Evolutionary conservation across 2,113 vertebrate species (phyloP), one percentile per base, ranked within the genome.

Genomic region (Dromas ardeola): DNA sequence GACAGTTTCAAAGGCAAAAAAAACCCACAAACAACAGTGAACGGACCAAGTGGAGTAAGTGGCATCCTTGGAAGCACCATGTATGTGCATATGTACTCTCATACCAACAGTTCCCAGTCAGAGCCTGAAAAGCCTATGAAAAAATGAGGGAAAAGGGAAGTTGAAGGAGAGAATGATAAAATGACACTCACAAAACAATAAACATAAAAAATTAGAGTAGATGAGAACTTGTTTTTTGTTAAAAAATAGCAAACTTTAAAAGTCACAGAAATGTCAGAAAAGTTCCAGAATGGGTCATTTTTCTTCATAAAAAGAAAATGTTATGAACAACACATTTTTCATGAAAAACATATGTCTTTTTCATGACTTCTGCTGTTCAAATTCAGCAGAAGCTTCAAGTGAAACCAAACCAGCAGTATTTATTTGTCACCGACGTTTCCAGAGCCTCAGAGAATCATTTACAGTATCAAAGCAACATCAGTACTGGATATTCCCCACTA

Each of bases 381-480:
- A 94, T 96, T 92, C 49, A 89, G 62, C 62, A 92, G 66, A 91
- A 95, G 16, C 14, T 89, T 93, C 65, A 70, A 62, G 15, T 76
- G 43, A 94, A 95, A 84, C 55, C 30, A 93, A 87, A 69, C 15
- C 38, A 88, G 50, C 67, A 78, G 32, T 34, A 65, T 77, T 80
- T 79, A 34, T 92, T 94, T 83, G 43, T 70, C 50, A 82, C 47
- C 71, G 73, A 69, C 5, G 2, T 92, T 95, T 88, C 62, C 70
- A 81, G 62, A 86, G n/a, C 23, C n/a, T 69, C n/a, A 86, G 62
- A 91, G 55, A 79, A 52, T n/a, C 16, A 61, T 90, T 90, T 72
- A 65, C 58, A 87, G 9, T 59, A 38, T 67, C 43, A 82, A 95
- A 90, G 61, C 23, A 72, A 27, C 12, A 8, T 36, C 87, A 93